Evolutionary conservation across 2,888 invertebrate species (phyloP), one percentile per base, ranked within the genome.

Genomic region (Hetaerina titia): DNA sequence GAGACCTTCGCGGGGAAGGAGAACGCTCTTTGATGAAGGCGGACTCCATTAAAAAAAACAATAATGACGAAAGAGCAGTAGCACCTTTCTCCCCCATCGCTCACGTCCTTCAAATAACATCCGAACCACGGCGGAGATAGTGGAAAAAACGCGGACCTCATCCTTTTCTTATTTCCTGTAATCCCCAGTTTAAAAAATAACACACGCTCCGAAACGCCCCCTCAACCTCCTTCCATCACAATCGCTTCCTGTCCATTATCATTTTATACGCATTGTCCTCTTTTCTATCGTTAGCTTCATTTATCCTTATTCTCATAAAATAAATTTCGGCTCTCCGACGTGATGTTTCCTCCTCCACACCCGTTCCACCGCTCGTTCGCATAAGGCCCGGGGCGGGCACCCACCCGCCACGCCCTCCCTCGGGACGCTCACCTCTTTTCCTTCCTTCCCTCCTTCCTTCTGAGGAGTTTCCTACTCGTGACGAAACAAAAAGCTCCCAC

Each of bases 201-300:
- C 31, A 81, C 19, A 69, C 25, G 81, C 45, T 45, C 45, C 45
- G 45, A 45, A 45, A 57, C 57, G 15, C 56, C 57, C 56, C 31
- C 57, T 22, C 88, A 45, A 8, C 88, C 88, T 88, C 88, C 45
- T 5, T 9, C 69, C 69, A 69, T n/a, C 11, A 2, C 31, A 25
- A 25, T 31, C 81, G 81, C 74, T 74, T 74, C 74, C 74, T 74
- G 81, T 81, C 81, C 81, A 81, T 81, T 31, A 31, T 81, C 31
- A 81, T 89, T 89, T 89, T 89, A 57, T 89, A 58, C 56, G 57
- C 89, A 89, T 89, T 89, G 57, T 89, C 89, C 89, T 89, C 89
- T 57, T 8, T 89, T 56, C 89, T 58, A 89, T 89, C 89, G 58
- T 57, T 58, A 89, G 89, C 89, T 89, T 89, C 89, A 89, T 89